A percentile compares a stretch with the other conserved stretches of the same genome.
These are phyloP conservation scores for Pagetopsis macropterus DNA, from an alignment of 2,797 vertebrate genomes.

Conservation along the genomic window DNA sequence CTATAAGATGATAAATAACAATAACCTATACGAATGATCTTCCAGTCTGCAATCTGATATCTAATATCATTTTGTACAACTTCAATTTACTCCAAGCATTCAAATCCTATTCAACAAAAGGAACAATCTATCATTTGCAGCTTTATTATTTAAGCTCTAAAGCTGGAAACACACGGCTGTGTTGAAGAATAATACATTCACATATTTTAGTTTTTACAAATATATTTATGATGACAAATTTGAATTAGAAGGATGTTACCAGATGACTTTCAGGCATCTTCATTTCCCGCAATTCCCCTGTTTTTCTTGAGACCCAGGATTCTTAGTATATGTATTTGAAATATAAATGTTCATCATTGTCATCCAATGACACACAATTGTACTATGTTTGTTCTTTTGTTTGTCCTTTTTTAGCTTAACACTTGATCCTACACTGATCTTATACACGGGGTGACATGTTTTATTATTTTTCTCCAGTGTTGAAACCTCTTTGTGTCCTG, in stretches of 20 bases:
- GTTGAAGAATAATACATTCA: not conserved
- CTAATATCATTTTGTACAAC: not conserved
- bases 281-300: conserved; percentile 6
- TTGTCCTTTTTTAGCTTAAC: not conserved
- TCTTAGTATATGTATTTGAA: not conserved
- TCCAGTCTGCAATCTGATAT: not conserved
- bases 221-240: not conserved
- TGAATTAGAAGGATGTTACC: not conserved
- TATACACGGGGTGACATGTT: not conserved
- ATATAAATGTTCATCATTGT: not conserved
- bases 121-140: not conserved
- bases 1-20: not conserved
- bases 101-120: not conserved
- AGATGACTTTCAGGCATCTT: not conserved
- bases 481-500: conserved; percentile 21
- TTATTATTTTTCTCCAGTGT: not conserved
- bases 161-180: not conserved
- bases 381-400: not conserved
- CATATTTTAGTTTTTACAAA: not conserved
- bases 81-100: not conserved
- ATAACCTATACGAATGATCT: not conserved
- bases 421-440: not conserved
- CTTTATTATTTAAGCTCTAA: not conserved
- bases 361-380: not conserved
- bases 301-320: not conserved